These are phyloP conservation scores for Upupa epops DNA, from an alignment of 2,113 vertebrate species.

Conservation along the genomic window DNA sequence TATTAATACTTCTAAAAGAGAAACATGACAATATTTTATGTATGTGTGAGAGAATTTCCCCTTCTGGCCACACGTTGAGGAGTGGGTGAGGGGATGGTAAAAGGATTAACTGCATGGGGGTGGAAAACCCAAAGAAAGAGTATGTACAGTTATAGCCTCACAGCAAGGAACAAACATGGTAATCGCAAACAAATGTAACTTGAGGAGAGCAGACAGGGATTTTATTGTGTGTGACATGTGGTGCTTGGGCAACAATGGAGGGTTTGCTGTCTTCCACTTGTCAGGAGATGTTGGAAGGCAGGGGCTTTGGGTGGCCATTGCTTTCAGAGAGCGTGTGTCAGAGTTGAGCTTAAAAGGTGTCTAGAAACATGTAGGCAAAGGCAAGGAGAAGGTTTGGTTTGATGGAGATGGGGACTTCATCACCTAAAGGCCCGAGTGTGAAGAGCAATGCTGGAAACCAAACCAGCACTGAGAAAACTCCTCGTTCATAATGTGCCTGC, in stretches of 20 bases:
- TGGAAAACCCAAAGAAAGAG: conserved; percentile 7
- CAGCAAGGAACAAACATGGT: conserved; percentile 40
- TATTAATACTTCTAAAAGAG: neutral
- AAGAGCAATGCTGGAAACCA: neutral
- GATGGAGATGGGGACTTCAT: neutral
- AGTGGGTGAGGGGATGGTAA: neutral
- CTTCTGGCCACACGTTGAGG: neutral
- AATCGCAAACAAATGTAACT: conserved; percentile 54
- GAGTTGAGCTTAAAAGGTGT: neutral
- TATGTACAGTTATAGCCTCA: neutral
- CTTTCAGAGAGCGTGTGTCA: neutral
- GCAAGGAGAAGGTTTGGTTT: neutral
- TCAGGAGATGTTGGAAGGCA: neutral
- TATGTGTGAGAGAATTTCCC: neutral
- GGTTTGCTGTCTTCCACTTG: neutral
- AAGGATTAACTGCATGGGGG: neutral
- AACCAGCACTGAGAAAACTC: neutral
- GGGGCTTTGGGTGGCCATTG: neutral
- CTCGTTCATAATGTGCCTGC: neutral
- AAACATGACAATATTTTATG: neutral
- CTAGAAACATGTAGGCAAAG: neutral
- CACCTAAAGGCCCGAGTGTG: neutral
- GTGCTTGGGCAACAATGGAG: neutral
- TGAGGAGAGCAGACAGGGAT: conserved; percentile 38
- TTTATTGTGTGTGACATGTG: conserved; percentile 39